Base-by-base conservation (phyloP, 2,888 invertebrate genomes). In the Athalia cordata region DNA sequence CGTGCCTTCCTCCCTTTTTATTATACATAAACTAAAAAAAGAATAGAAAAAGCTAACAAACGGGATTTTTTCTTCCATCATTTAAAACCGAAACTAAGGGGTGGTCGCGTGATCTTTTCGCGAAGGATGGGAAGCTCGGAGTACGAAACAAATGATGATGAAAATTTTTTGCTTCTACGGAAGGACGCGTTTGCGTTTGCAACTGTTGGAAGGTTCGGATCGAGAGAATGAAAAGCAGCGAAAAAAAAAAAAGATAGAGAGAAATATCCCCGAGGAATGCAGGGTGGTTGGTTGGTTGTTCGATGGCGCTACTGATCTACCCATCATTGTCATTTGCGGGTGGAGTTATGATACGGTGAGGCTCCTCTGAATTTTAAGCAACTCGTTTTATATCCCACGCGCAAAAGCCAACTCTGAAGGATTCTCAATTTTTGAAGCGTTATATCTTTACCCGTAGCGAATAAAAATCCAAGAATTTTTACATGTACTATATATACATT, bases 361-460 rank as follows among this genome's bases (percentile, higher is more conserved):
- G 59, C 72, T 59, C 59, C 45, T 7, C 9, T 72, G 72, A 72
- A 72, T 72, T 72, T 72, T 72, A 59, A 72, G 59, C 57, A 72
- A 59, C 57, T 13, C 59, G 13, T 29, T 29, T 29, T 29, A 29
- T 29, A 29, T 29, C 29, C 29, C 29, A 29, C 29, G 29, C 29
- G 29, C 29, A 29, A 29, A 29, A 29, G 29, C 29, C 29, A 29
- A 0, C 29, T 29, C 29, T 29, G 29, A 29, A 29, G 29, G 29
- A 29, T 29, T 29, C 29, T 29, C 29, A 29, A 29, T 29, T 29
- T 29, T 29, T 29, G 29, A 29, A 29, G 29, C 29, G 29, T 29
- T 29, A 29, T 29, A 29, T 29, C 49, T 5, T 7, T 66, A 66
- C 66, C 15, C 49, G 15, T 13, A 0, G 9, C 47, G 66, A 47